Conservation (phyloP, 2,113 vertebrate species). For the Apistogramma diplotaenia region DNA sequence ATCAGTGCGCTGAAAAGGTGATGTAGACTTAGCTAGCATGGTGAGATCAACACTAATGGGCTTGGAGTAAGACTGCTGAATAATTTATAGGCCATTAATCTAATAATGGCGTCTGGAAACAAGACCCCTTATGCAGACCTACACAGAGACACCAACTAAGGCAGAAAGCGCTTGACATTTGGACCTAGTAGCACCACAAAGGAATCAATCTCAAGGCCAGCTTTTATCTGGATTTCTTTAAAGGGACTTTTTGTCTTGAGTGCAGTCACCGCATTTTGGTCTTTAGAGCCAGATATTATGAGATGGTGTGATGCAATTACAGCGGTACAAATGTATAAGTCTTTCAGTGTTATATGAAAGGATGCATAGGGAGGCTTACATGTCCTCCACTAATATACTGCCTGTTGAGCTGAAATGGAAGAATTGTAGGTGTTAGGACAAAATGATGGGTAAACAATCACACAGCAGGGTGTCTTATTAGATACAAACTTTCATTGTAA, state of each 20-base stretch:
- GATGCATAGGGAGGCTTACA: slow-evolving; percentile 79
- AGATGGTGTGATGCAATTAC: slow-evolving; percentile 62
- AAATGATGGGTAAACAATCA: slow-evolving; percentile 33
- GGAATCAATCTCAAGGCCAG: slow-evolving; percentile 22
- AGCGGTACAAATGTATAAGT: slow-evolving; percentile 74
- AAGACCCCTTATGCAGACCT: slow-evolving; percentile 54
- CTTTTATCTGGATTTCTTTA: slow-evolving; percentile 4
- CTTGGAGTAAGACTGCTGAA: slow-evolving; percentile 58
- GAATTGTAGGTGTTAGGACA: slow-evolving; percentile 76
- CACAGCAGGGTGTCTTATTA: slow-evolving; percentile 39
- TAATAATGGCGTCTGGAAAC: slow-evolving; percentile 71
- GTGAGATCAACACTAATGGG: slow-evolving; percentile 64
- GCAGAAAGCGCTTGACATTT: slow-evolving; percentile 74
- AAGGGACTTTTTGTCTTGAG: slow-evolving; percentile 9
- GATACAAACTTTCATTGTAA: not conserved
- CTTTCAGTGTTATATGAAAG: slow-evolving; percentile 66
- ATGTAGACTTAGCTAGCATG: slow-evolving; percentile 45
- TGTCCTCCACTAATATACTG: slow-evolving; percentile 84
- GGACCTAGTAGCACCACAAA: slow-evolving; percentile 70
- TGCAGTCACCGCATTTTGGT: slow-evolving; percentile 1
- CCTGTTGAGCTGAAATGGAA: slow-evolving; percentile 82
- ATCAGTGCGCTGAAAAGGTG: slow-evolving; percentile 56
- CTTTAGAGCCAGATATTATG: slow-evolving; percentile 24
- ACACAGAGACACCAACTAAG: slow-evolving; percentile 63
- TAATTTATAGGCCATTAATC: slow-evolving; percentile 72